A percentile compares a stretch with the other conserved stretches of the same genome.
phyloP scores from a whole-genome alignment of 2,888 invertebrate genomes.

The Agrochola circellaris region DNA sequence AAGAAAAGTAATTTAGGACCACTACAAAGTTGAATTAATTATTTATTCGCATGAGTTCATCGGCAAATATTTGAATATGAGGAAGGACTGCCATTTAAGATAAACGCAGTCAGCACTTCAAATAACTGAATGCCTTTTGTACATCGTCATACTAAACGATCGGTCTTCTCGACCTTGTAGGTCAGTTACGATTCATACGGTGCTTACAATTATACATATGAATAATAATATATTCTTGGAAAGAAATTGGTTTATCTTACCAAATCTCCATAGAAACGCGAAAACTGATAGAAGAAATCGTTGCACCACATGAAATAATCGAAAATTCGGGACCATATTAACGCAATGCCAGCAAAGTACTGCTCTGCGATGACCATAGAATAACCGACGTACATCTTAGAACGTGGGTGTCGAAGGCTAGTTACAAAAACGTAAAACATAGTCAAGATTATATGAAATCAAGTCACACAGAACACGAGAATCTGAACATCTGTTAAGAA shows the following conservation, averaged over 20 bases:
- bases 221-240: neutral
- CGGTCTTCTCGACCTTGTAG: constrained; percentile 64
- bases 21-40: constrained; percentile 26
- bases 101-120: constrained; percentile 49
- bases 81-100: constrained; percentile 30
- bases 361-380: constrained; percentile 68
- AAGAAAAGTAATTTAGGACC: constrained; percentile 1
- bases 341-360: constrained; percentile 66
- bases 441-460: constrained; percentile 3
- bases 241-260: constrained; percentile 68
- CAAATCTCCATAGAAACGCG: constrained; percentile 70
- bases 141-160: constrained; percentile 58
- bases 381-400: constrained; percentile 58
- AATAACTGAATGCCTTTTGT: constrained; percentile 55
- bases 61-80: constrained; percentile 36
- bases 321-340: constrained; percentile 72
- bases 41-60: constrained; percentile 41
- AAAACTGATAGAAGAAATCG: constrained; percentile 63
- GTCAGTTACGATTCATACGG: constrained; percentile 57
- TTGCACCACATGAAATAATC: constrained; percentile 58
- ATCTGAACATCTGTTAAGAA: constrained; percentile 28
- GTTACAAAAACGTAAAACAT: constrained; percentile 35
- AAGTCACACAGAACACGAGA: constrained; percentile 4
- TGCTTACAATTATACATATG: neutral
- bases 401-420: constrained; percentile 74